phyloP scores from a whole-genome alignment of 2,113 vertebrate genomes.

The Ictalurus furcatus region DNA sequence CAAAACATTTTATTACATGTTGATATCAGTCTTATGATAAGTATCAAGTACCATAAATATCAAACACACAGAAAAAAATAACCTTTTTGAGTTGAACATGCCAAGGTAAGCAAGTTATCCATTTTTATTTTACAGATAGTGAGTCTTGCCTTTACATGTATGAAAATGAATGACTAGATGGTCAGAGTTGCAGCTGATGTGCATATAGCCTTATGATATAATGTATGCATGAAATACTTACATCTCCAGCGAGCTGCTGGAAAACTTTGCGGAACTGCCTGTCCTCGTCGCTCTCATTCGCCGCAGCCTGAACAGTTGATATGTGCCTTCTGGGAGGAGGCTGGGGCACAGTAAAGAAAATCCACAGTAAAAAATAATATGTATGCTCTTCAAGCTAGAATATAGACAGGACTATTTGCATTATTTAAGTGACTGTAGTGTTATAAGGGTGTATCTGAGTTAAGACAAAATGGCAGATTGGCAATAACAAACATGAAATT shows the following conservation, averaged over 20 bases:
- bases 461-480: neutral
- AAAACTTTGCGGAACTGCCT: constrained; percentile 82
- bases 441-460: neutral
- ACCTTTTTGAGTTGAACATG: neutral
- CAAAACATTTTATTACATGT: neutral
- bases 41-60: neutral
- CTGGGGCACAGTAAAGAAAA: constrained; percentile 47
- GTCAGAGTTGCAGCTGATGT: neutral
- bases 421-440: neutral
- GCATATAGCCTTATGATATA: neutral
- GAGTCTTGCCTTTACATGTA: constrained; percentile 28
- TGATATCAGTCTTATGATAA: neutral
- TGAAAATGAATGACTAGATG: neutral
- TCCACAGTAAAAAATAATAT: constrained; percentile 36
- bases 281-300: constrained; percentile 81
- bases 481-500: neutral
- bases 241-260: constrained; percentile 85
- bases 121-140: neutral
- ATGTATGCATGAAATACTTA: constrained; percentile 63
- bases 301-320: constrained; percentile 67
- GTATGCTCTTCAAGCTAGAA: neutral
- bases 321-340: constrained; percentile 65
- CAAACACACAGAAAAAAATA: neutral
- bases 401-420: neutral
- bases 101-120: neutral